phyloP scores from a whole-genome alignment of 2,113 vertebrate genomes.

The Cettia cetti region DNA sequence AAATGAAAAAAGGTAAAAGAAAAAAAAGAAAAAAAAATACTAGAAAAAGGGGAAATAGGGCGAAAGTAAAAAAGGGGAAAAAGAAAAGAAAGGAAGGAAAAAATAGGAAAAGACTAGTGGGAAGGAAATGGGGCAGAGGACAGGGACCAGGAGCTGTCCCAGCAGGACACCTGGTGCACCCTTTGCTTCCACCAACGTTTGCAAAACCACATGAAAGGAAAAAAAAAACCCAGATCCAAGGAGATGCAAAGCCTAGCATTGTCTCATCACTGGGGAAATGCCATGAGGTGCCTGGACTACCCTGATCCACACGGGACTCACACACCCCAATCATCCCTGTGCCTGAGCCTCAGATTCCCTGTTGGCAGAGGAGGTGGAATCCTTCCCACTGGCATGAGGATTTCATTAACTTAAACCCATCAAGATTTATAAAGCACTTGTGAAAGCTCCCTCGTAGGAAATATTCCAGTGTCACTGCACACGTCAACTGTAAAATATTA shows the following conservation, averaged over 20 bases:
- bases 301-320: not conserved
- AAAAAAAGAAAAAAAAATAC: too few species aligned
- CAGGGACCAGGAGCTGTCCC: not conserved
- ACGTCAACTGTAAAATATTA: conserved; percentile 37
- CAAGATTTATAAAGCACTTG: conserved; percentile 27
- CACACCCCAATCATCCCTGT: not conserved
- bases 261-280: not conserved
- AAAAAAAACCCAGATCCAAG: accelerated
- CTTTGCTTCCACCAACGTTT: not conserved
- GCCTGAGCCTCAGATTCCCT: not conserved
- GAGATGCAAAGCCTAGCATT: accelerated
- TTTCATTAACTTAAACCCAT: not conserved
- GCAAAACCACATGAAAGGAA: not conserved
- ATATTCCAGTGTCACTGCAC: conserved; percentile 32
- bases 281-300: accelerated
- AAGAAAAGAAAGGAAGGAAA: not conserved
- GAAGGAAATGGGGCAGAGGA: not conserved
- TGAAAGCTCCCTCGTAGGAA: not conserved
- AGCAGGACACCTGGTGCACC: not conserved
- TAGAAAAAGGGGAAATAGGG: accelerated
- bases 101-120: not conserved
- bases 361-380: not conserved
- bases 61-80: not conserved
- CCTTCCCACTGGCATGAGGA: not conserved
- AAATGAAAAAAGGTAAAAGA: not conserved